phyloP scores from a whole-genome alignment of 1,140 invertebrate species.

The Matsumurasca onukii region DNA sequence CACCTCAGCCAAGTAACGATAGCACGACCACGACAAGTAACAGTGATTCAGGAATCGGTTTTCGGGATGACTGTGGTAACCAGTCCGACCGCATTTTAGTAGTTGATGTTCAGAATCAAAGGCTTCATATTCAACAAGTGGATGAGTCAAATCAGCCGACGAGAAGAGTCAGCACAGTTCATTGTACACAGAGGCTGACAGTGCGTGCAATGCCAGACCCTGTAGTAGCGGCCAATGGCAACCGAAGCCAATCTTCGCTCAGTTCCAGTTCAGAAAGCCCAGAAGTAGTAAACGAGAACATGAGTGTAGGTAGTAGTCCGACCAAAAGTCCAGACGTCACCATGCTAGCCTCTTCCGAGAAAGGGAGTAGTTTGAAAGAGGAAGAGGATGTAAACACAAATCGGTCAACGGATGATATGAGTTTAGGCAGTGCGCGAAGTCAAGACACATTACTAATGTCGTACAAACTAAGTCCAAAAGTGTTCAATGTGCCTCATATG shows the following conservation, averaged over 20 bases:
- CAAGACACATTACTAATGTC: constrained; percentile 42
- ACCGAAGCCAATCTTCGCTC: constrained; percentile 42
- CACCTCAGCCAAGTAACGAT: constrained; percentile 78
- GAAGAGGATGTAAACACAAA: constrained; percentile 21
- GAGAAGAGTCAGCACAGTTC: neutral
- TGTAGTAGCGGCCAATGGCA: constrained; percentile 31
- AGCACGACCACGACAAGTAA: constrained; percentile 85
- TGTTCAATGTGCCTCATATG: constrained; percentile 47
- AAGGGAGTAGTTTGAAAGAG: neutral
- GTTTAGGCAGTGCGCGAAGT: constrained; percentile 41
- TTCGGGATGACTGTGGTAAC: constrained; percentile 81
- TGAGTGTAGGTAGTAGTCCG: constrained; percentile 42
- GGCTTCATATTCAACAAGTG: constrained; percentile 48
- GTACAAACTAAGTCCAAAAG: constrained; percentile 59
- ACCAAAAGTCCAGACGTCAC: constrained; percentile 42
- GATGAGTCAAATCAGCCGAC: constrained; percentile 31
- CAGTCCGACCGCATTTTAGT: constrained; percentile 79
- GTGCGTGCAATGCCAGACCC: constrained; percentile 53
- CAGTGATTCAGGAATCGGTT: constrained; percentile 93
- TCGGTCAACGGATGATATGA: constrained; percentile 42
- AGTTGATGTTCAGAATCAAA: constrained; percentile 68
- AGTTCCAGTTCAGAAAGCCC: constrained; percentile 42
- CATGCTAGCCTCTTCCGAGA: constrained; percentile 21
- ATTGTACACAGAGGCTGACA: constrained; percentile 47
- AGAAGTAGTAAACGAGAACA: constrained; percentile 39